Base-by-base conservation (phyloP, 1,140 invertebrate species). In the Patella vulgata region DNA sequence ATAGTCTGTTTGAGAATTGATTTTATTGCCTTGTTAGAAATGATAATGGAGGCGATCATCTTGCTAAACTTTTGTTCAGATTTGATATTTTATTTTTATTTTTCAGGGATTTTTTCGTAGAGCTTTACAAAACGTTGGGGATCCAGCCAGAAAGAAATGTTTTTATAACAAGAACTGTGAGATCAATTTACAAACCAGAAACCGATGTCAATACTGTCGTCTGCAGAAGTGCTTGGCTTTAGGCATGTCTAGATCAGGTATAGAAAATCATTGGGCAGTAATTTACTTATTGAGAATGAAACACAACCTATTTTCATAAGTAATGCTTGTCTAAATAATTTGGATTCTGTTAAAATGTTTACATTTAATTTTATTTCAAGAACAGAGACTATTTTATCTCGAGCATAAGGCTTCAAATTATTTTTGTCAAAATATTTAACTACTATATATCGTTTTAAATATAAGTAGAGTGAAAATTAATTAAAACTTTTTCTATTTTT, bases 161-260 rank as follows among this genome's bases (percentile, higher is more conserved):
- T 83, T 78, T 64, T 83, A 82, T 68, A 77, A 71, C 54, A 83
- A 82, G 52, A 82, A 80, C 63, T 83, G 81, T 68, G 80, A 83
- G 50, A 81, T 83, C 47, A 81, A 78, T 33, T 74, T 83, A 30
- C 73, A 77, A 36, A 82, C 80, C 6, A 69, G 97, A 71, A 99
- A 99, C 84, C 88, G 97, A 75, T 99, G 97, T 87, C 97, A 99
- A 88, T 99, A 97, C 88, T 99, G 97, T 86, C 90, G 97, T 75
- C 90, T 99, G 74, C 96, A 99, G 89, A 99, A 99, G 90, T 99
- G 97, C 88, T 90, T 99, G 75, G 93, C 95, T 76, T 88, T 99
- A 61, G 97, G 97, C 80, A 99, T 99, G 97, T 98, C 95, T 84
- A 91, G 96, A 88, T 96, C 99, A 90, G 97, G 96, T 97, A 91